Evolutionary conservation across 2,888 invertebrate species (phyloP), one percentile per base, ranked within the genome.

Genomic region (Andrena fulva): DNA sequence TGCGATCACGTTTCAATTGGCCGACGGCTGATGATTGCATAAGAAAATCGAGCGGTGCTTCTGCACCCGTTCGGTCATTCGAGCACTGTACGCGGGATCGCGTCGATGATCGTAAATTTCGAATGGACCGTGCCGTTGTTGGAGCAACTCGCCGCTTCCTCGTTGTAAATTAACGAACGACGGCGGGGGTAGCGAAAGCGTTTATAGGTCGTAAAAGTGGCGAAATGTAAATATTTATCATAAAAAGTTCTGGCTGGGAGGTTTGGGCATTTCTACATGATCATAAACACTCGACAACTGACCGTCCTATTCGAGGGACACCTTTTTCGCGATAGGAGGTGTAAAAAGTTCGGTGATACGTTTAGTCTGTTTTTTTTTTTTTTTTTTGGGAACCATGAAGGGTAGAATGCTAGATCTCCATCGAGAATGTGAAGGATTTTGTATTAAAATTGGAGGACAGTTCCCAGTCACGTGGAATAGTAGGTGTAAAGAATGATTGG

Each of bases 1-100:
- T 70, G 31, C 69, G 84, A 88, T 86, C 87, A 78, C 82, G 88
- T 84, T 80, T 52, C 80, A 80, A 85, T 85, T 68, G 87, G 54
- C 71, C 71, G 20, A 69, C 64, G 66, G 62, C 54, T 84, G 64
- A 69, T 62, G 77, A 88, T 79, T 87, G 76, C 76, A 75, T 67
- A 84, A 84, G 72, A 67, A 82, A 87, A 85, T 76, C 74, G 70
- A 16, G 48, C 56, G 42, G 48, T 2, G 72, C 59, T 68, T 59
- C 63, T 63, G 54, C 62, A 20, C 27, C 27, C 54, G 24, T 8
- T 24, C 62, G 63, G 54, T 27, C n/a, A 12, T 56, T 59, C 35
- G 20, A 50, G 6, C 29, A 29, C 35, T 20, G n/a, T 60, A 35
- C 60, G 27, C 52, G 29, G 52, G 35, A 20, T 54, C 8, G 5